Conservation (phyloP, 1,140 invertebrate species). For the Brachionus calyciflorus region DNA sequence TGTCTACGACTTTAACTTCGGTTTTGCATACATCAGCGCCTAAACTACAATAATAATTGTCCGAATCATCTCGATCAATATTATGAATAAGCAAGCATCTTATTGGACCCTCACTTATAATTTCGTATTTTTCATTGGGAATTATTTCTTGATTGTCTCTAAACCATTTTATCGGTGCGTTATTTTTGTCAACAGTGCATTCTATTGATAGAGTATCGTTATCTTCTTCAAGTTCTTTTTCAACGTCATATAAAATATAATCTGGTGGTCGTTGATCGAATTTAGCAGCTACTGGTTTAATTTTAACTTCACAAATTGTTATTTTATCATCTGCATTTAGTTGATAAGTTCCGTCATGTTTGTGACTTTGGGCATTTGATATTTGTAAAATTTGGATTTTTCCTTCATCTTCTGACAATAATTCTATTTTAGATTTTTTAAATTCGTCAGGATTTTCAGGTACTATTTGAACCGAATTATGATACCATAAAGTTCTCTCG, state of each 20-base stretch:
- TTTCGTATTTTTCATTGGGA: conserved; percentile 36
- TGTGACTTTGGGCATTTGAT: background rate
- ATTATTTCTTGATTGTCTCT: background rate
- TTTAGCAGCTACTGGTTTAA: background rate
- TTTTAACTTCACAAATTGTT: conserved; percentile 15
- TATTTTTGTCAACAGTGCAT: conserved; percentile 13
- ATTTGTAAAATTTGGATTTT: background rate
- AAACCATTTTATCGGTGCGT: conserved; percentile 35
- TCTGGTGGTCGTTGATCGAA: conserved; percentile 5
- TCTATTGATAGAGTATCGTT: conserved; percentile 36
- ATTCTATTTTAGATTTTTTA: background rate
- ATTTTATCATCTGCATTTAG: conserved; percentile 34
- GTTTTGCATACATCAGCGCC: conserved; percentile 26
- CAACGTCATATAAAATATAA: background rate
- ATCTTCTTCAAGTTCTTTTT: background rate
- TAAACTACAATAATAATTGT: conserved; percentile 6
- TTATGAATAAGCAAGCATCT: conserved; percentile 5
- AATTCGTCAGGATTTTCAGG: background rate
- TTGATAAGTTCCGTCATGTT: conserved; percentile 40
- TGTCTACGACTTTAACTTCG: background rate
- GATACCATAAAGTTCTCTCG: background rate
- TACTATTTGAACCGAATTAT: background rate
- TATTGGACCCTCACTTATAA: conserved; percentile 33
- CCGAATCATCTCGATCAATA: background rate
- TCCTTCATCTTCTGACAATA: background rate